Evolutionary conservation across 2,888 invertebrate genomes (phyloP).

Genomic region (Podabrus alpinus): DNA sequence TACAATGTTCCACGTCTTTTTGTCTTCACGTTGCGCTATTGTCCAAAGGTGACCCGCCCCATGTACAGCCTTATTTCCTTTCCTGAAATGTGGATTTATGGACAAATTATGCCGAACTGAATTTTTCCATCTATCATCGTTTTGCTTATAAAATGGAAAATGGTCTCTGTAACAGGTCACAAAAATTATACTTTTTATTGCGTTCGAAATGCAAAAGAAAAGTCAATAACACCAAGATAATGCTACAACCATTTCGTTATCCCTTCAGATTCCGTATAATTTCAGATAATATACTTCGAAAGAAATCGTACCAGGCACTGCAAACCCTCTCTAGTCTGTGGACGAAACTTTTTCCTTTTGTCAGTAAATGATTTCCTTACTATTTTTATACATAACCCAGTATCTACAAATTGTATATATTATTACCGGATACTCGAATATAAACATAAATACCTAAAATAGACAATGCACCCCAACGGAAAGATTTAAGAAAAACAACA

Average conservation of each 20-base stretch:
- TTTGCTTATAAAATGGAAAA: slow-evolving; percentile 86
- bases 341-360: slow-evolving; percentile 2
- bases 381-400: not conserved
- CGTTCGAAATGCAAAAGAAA: not conserved
- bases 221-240: not conserved
- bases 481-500: not conserved
- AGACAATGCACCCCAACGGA: not conserved
- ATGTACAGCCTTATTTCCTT: slow-evolving; percentile 83
- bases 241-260: not conserved
- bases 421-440: not conserved
- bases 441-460: not conserved
- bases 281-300: slow-evolving; percentile 9
- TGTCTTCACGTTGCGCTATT: slow-evolving; percentile 70
- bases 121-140: slow-evolving; percentile 92
- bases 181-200: not conserved
- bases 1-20: slow-evolving; percentile 63
- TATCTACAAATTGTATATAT: not conserved
- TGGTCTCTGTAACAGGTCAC: slow-evolving; percentile 67
- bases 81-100: slow-evolving; percentile 89
- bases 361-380: not conserved
- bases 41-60: slow-evolving; percentile 92
- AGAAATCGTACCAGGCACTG: slow-evolving; percentile 22
- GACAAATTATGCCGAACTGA: slow-evolving; percentile 89
- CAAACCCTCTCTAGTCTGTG: slow-evolving; percentile 4
- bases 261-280: slow-evolving; percentile 13